Evolutionary conservation across 2,113 vertebrate genomes (phyloP), one percentile per base, ranked within the genome.

Genomic region (Miniopterus natalensis): DNA sequence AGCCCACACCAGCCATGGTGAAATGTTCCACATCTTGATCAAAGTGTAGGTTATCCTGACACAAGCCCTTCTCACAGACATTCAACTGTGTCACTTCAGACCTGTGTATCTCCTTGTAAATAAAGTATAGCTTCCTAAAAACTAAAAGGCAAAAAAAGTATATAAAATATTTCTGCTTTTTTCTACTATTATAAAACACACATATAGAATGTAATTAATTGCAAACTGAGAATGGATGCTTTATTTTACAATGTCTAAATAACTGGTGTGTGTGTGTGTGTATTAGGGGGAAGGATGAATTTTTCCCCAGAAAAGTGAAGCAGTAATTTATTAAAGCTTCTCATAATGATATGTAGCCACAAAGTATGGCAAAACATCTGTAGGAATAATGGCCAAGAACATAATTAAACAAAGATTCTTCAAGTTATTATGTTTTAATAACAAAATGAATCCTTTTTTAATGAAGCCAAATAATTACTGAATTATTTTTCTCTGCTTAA

Each of bases 321-420:
- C 3, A 47, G 59, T 29, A 57, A 71, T 86, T 93, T 78, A 87
- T 75, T 66, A 65, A 36, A 53, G 2, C 73, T 88, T 88, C 53
- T 88, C 63, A 85, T 75, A 75, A 66, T 84, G 10, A 71, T 47
- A 71, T 49, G 6, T 80, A 31, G 55, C 31, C n/a, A 75, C 40
- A 85, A 63, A 65, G 4, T n/a, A 66, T n/a, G 7, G 13, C 73
- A 90, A 85, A 95, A 71, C 23, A 57, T 78, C 23, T 74, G 2
- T 14, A 20, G 31, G 40, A 77, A 25, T 85, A 63, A 93, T 91
- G 70, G 92, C 15, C 29, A 89, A 95, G 47, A 94, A 94, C 2
- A 49, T 81, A 91, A 91, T 71, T 90, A 90, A 83, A 80, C 13
- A 95, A 95, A 77, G 13, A 79, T 49, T 79, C 31, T 70, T 92